Base-by-base conservation (phyloP, 2,797 vertebrate genomes). In the Halcyon chelicuti region DNA sequence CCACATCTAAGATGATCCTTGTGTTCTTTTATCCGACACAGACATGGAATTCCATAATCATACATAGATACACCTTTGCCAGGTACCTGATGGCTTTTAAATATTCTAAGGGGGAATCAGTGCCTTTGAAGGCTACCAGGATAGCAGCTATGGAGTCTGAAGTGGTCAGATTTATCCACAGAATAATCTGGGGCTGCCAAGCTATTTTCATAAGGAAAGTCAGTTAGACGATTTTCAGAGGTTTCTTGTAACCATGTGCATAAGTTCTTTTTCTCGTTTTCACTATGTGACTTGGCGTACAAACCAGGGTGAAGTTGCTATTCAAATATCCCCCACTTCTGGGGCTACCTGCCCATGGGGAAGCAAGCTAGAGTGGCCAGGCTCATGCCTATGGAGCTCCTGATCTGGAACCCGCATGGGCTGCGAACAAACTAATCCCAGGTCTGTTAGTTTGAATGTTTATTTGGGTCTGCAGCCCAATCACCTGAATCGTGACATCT, bases 341-440 rank as follows among this genome's bases (percentile, higher is more conserved):
- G 42, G 49, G 39, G 35, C 62, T 76, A 1, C n/a, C 22, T 76
- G 31, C 22, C 28, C 0, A 0, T 37, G 22, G 33, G 62, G 63
- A 60, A 25, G 28, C 33, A 26, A 84, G 47, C 49, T 70, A 47
- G 35, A 11, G 14, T 1, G 1, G 20, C 17, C n/a, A 16, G 44
- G 26, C 37, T 71, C 2, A 1, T 37, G 13, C 15, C 5, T 57
- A 37, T 3, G 16, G 5, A 52, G 0, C 44, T 66, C 0, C 4
- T 67, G 49, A 28, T 47, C 21, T 66, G 40, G 21, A 25, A 5
- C 12, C 46, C 35, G 29, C 1, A 0, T 3, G 25, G 40, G 5
- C 16, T 51, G 25, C 2, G 4, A 72, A 28, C 31, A 51, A 94
- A 33, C 60, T 25, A 1, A 2, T 22, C 40, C 7, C 39, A 20